A percentile compares a stretch with the other conserved stretches of the same genome.
Conservation (phyloP, 2,888 invertebrate species). For the Poecilobothrus nobilitatus region DNA sequence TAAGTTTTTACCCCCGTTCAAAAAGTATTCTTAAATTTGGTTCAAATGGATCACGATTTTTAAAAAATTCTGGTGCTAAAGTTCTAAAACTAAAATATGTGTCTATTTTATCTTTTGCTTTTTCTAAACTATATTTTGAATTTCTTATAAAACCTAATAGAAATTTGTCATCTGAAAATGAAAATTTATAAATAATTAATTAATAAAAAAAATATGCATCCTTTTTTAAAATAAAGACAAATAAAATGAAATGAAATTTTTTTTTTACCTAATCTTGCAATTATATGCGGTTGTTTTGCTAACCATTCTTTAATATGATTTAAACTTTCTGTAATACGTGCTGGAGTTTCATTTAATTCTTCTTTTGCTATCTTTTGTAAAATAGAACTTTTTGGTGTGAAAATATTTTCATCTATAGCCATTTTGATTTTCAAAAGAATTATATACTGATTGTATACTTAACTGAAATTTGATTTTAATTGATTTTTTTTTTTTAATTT, state of each 20-base stretch:
- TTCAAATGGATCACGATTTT: slow-evolving; percentile 38
- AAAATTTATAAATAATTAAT: background rate
- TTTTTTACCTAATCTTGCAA: slow-evolving; percentile 48
- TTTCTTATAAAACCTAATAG: slow-evolving; percentile 51
- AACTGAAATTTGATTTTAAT: too few species aligned
- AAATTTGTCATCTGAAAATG: slow-evolving; percentile 47
- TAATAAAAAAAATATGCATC: background rate
- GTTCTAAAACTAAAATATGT: slow-evolving; percentile 47
- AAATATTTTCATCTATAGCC: background rate
- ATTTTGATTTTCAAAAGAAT: too few species aligned
- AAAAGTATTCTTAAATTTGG: slow-evolving; percentile 26
- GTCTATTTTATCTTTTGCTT: slow-evolving; percentile 52
- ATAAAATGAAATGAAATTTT: slow-evolving; percentile 1
- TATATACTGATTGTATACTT: too few species aligned
- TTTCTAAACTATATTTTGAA: slow-evolving; percentile 53
- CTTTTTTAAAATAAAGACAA: too few species aligned
- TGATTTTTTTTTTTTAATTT: too few species aligned
- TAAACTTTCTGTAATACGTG: slow-evolving; percentile 45
- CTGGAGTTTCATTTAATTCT: slow-evolving; percentile 50
- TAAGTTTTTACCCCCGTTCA: slow-evolving; percentile 35
- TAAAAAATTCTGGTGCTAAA: slow-evolving; percentile 48
- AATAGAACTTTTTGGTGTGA: slow-evolving; percentile 31
- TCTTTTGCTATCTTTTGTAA: slow-evolving; percentile 45
- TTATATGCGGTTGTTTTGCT: slow-evolving; percentile 49
- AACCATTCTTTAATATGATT: slow-evolving; percentile 51